A percentile compares a stretch with the other conserved stretches of the same genome.
These are phyloP conservation scores for Pollicipes pollicipes DNA, from an alignment of 1,140 invertebrate species.

Conservation along the genomic window DNA sequence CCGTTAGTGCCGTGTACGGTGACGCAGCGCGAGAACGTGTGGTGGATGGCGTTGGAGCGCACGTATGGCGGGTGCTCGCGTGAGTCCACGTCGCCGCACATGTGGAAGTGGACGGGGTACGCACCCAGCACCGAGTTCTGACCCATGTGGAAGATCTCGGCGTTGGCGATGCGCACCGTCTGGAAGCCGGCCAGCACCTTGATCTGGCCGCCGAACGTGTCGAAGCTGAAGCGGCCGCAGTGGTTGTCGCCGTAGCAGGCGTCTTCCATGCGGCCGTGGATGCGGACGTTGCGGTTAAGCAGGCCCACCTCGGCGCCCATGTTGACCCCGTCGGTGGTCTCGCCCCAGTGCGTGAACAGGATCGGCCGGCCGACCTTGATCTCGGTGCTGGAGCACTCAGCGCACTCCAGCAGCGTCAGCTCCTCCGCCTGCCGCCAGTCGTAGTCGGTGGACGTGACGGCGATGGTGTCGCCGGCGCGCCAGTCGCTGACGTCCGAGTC, in stretches of 20 bases:
- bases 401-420: neutral
- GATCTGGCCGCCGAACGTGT: neutral
- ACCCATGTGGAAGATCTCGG: conserved; percentile 1
- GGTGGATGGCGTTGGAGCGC: neutral
- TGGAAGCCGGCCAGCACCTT: neutral
- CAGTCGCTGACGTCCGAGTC: neutral
- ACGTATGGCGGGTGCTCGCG: neutral
- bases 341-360: neutral
- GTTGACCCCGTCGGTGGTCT: neutral
- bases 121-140: neutral
- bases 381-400: neutral
- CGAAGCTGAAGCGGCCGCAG: neutral
- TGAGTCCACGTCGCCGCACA: neutral
- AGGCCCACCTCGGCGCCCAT: neutral
- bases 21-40: neutral
- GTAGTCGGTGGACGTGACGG: neutral
- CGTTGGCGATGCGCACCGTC: neutral
- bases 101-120: neutral
- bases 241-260: neutral
- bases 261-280: neutral
- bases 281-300: neutral
- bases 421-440: neutral
- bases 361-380: neutral
- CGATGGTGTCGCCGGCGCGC: neutral
- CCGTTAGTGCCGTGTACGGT: neutral